Conservation (phyloP, 2,113 vertebrate species). For the Cavia porcellus region DNA sequence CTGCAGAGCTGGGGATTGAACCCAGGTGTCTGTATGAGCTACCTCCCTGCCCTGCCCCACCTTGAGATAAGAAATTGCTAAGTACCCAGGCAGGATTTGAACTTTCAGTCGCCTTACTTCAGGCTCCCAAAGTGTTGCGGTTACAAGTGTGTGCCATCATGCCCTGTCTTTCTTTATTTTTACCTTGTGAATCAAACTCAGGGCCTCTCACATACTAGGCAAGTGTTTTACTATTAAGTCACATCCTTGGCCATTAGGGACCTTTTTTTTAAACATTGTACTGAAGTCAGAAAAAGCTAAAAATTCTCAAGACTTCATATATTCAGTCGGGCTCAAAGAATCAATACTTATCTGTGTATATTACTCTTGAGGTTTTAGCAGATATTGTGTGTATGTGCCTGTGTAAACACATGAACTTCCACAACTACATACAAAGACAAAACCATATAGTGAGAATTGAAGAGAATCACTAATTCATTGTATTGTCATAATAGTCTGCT, state of each 20-base stretch:
- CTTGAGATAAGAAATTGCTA: neutral
- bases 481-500: neutral
- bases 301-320: neutral
- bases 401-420: neutral
- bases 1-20: neutral
- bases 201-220: neutral
- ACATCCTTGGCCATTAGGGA: neutral
- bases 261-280: neutral
- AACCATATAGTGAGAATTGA: neutral
- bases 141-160: neutral
- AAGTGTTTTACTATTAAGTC: neutral
- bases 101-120: neutral
- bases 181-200: neutral
- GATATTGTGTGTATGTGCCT: neutral
- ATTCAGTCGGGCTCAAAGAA: neutral
- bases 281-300: constrained; percentile 32
- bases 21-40: neutral
- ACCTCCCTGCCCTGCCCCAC: neutral
- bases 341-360: neutral
- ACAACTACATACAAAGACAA: neutral
- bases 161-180: neutral
- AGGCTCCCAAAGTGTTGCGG: neutral
- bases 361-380: neutral
- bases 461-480: neutral
- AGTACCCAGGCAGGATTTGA: neutral